Evolutionary conservation across 1,140 invertebrate species (phyloP), one percentile per base, ranked within the genome.

Genomic region (Anoplolepis gracilipes): DNA sequence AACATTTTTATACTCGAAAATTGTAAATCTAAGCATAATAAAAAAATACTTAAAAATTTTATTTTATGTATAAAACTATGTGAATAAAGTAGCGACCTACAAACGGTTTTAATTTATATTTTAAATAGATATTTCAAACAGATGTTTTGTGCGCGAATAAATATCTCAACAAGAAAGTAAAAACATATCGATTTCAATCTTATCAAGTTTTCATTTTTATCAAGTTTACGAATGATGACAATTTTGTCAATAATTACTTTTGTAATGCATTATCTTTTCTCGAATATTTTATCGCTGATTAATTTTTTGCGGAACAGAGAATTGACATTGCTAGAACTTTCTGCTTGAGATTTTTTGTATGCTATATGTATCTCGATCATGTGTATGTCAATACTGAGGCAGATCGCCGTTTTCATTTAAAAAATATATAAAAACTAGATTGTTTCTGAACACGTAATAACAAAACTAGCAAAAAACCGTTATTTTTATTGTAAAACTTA

Each of bases 231-330:
- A 4, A 22, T 67, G 2, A 67, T 36, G n/a, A n/a, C 36, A 65
- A 79, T 39, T 39, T 36, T 28, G 5, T 79, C 8, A 67, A 69
- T 79, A 55, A 69, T 55, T 25, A 16, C 13, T 55, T 67, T 30
- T n/a, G 16, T 69, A 79, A 79, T 1, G 33, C 10, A 16, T 28
- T 67, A 67, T 69, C 46, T 36, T 65, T n/a, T 8, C 19, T 67
- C 30, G 22, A 57, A 57, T 79, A 79, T 57, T 67, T 25, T 25
- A 57, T 79, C 16, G 5, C 2, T 69, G 6, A 79, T 79, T 39
- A 79, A 79, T 55, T 39, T n/a, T 77, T 79, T 22, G 16, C 55
- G 10, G 2, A 57, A 5, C n/a, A 39, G 1, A 67, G 2, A 49
- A 49, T 1, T 55, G 16, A 69, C 39, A 79, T 39, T 39, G 6